Conservation (phyloP, 2,888 invertebrate species). For the Mythimna ferrago region DNA sequence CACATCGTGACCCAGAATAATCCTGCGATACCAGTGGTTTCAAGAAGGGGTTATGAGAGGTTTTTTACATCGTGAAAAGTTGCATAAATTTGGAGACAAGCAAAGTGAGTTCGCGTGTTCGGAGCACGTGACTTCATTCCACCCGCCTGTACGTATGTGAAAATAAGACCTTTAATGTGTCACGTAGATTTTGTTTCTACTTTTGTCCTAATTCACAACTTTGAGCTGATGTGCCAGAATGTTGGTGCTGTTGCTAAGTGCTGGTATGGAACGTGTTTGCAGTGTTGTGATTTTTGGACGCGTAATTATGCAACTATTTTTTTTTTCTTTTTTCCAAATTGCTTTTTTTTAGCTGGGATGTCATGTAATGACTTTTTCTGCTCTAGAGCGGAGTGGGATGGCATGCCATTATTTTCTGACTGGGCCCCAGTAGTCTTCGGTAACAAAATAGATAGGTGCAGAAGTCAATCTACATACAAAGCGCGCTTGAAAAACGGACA, state of each 20-base stretch:
- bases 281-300: not conserved
- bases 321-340: too few relatives aligned
- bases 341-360: too few relatives aligned
- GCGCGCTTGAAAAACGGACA: too few relatives aligned
- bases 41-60: slow-evolving; percentile 65
- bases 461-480: too few relatives aligned
- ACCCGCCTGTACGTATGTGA: slow-evolving; percentile 60
- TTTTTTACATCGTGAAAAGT: slow-evolving; percentile 71
- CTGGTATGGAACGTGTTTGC: slow-evolving; percentile 18
- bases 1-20: slow-evolving; percentile 23
- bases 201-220: slow-evolving; percentile 54
- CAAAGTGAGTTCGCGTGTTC: slow-evolving; percentile 85
- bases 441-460: too few relatives aligned
- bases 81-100: slow-evolving; percentile 84
- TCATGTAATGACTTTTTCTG: too few relatives aligned
- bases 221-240: slow-evolving; percentile 28
- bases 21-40: slow-evolving; percentile 35
- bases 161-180: slow-evolving; percentile 64
- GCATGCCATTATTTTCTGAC: too few relatives aligned
- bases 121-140: slow-evolving; percentile 81
- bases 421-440: too few relatives aligned
- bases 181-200: slow-evolving; percentile 62
- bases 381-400: too few relatives aligned
- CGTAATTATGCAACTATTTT: not conserved
- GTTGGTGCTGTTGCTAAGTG: slow-evolving; percentile 14